Evolutionary conservation across 2,113 vertebrate species (phyloP).

Genomic region (Tragelaphus buxtoni): DNA sequence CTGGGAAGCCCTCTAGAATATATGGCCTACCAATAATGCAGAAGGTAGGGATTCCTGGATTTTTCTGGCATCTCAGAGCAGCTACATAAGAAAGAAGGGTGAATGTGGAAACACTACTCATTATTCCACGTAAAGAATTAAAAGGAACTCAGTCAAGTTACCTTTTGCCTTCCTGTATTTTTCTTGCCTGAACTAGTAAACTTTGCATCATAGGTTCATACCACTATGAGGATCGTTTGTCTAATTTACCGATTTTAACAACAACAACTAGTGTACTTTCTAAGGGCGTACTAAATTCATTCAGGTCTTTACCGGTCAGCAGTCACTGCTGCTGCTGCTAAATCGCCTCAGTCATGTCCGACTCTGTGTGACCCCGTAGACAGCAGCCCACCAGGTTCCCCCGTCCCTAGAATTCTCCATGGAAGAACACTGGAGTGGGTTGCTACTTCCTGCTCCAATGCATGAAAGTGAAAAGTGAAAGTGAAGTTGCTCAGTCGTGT

Average conservation of each 20-base stretch:
- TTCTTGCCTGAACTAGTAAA: neutral
- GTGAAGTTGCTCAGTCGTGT: no score
- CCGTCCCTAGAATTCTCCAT: no score
- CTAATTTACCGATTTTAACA: neutral
- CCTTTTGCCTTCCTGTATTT: neutral
- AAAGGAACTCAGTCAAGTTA: neutral
- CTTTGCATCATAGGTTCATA: neutral
- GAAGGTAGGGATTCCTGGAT: neutral
- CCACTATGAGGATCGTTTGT: neutral
- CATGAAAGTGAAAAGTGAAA: no score
- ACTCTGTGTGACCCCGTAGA: no score
- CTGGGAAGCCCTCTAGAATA: neutral
- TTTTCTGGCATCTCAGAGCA: neutral
- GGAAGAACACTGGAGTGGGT: no score
- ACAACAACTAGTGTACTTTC: neutral
- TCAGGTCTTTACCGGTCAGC: neutral
- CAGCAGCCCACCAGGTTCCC: no score
- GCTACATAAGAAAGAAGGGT: neutral
- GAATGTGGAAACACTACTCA: neutral
- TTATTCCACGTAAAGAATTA: neutral
- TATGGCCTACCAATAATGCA: neutral
- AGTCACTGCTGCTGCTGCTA: neutral
- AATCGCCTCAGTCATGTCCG: no score
- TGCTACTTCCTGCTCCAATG: no score
- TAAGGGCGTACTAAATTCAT: neutral